Percentiles rank a stretch among this genome's conserved stretches.
Evolutionary conservation across 2,888 invertebrate species (phyloP).

Genomic region (Acanthopleura granulata): DNA sequence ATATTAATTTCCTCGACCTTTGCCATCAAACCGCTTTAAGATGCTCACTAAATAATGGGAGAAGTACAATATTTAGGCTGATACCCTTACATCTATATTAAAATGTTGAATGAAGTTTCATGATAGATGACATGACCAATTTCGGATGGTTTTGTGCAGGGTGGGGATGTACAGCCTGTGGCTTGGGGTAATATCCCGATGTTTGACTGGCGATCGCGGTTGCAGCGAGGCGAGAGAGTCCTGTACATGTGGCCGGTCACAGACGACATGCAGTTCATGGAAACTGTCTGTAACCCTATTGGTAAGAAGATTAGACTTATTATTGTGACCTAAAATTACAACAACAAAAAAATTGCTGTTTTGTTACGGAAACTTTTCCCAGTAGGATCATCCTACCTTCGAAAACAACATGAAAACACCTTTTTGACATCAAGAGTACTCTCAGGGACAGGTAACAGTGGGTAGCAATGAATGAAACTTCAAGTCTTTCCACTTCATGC

Average conservation of each 20-base stretch:
- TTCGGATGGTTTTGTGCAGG: conserved; percentile 12
- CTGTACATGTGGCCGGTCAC: conserved; percentile 92
- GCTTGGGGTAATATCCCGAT: conserved; percentile 94
- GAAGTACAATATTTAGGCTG: background rate
- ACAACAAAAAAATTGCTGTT: too few relatives aligned
- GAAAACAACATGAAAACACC: too few relatives aligned
- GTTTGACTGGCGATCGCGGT: conserved; percentile 89
- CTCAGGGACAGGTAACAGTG: too few relatives aligned
- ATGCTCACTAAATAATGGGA: background rate
- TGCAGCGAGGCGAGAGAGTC: conserved; percentile 85
- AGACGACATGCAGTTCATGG: conserved; percentile 80
- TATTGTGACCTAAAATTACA: too few relatives aligned
- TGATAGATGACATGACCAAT: background rate
- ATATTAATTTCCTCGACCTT: too few relatives aligned
- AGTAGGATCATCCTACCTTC: too few relatives aligned
- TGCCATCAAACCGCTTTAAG: too few relatives aligned
- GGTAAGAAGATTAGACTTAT: conserved; percentile 44
- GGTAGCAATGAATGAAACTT: too few relatives aligned
- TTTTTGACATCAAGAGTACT: too few relatives aligned
- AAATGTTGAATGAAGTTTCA: background rate
- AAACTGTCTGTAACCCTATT: conserved; percentile 83
- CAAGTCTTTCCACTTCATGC: too few relatives aligned
- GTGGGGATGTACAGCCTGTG: conserved; percentile 79
- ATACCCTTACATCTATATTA: background rate
- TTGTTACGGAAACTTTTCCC: too few relatives aligned